phyloP scores from a whole-genome alignment of 2,888 invertebrate genomes.

The Bombylius major region DNA sequence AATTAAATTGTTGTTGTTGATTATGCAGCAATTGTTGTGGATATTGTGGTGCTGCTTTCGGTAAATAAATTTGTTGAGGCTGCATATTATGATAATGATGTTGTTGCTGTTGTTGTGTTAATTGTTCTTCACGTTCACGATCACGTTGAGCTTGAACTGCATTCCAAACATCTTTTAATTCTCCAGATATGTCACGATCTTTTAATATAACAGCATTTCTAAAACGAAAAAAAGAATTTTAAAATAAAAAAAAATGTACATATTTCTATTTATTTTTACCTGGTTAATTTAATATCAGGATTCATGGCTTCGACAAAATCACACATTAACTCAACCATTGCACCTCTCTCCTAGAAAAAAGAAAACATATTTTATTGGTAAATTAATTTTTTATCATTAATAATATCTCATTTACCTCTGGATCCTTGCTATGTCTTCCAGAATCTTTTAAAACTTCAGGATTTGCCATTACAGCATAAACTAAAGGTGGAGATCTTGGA shows the following conservation, averaged over 20 bases:
- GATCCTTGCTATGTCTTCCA: slow-evolving; percentile 53
- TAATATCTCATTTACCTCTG: slow-evolving; percentile 35
- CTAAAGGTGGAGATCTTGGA: slow-evolving; percentile 47
- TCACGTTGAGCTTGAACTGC: slow-evolving; percentile 46
- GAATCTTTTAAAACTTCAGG: slow-evolving; percentile 55
- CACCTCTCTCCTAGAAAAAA: slow-evolving; percentile 45
- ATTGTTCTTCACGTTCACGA: slow-evolving; percentile 34
- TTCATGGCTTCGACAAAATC: slow-evolving; percentile 65
- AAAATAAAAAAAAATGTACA: background rate
- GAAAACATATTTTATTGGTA: no score
- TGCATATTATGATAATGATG: slow-evolving; percentile 28
- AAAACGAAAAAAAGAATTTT: background rate
- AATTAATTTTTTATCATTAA: no score
- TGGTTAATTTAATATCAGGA: slow-evolving; percentile 46
- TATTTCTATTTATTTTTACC: slow-evolving; percentile 26
- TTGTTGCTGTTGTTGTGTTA: slow-evolving; percentile 25
- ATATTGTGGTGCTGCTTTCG: slow-evolving; percentile 19
- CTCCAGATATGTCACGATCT: slow-evolving; percentile 57
- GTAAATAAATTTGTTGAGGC: slow-evolving; percentile 20
- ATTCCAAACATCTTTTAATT: slow-evolving; percentile 61
- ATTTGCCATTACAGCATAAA: slow-evolving; percentile 62
- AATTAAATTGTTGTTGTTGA: background rate
- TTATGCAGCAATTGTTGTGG: slow-evolving; percentile 7
- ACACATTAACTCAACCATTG: slow-evolving; percentile 53
- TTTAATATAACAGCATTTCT: slow-evolving; percentile 46